Evolutionary conservation across 1,140 invertebrate species (phyloP), one percentile per base, ranked within the genome.

Genomic region (Thalassaphorura encarpata): DNA sequence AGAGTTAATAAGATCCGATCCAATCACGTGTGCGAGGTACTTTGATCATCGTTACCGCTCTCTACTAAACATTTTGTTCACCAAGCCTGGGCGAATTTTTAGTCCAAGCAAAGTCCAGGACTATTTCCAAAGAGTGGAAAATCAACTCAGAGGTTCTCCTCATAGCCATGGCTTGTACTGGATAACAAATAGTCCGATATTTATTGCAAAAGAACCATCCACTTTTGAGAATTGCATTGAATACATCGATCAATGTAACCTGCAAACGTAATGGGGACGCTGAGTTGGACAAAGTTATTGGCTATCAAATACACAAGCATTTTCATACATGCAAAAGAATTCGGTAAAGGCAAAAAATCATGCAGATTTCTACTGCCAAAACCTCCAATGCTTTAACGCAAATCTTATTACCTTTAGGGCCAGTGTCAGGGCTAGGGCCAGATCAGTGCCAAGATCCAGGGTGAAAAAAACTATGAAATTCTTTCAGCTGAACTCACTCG

Each of bases 111-210:
- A 27, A 26, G 3, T 52, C 19, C 2, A 4, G 11, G 50, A 52
- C 11, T 71, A 66, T 45, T 71, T 66, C 41, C 66, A 59, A 61
- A 39, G 68, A 65, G 70, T 71, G 60, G 73, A 72, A 69, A 76
- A 73, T 67, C 71, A 72, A 67, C 70, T 72, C 67, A 62, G 67
- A 58, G 75, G 69, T 23, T 72, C 67, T 67, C 71, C 65, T 49
- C 67, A 64, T 60, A 63, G 62, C 8, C 70, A 71, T 56, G 67
- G 65, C 29, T 52, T 71, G 36, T 19, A 65, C 3, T 71, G 68
- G 70, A 46, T 70, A 13, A 52, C 54, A 27, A 64, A 70, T 58
- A 64, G 68, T 52, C 68, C 67, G 46, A 11, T 40, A 2, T 52
- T 18, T 23, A 18, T 27, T 13, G 23, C 5, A 27, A 23, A 8